phyloP scores from a whole-genome alignment of 2,888 invertebrate species.

The Prosopocoilus inquinatus region DNA sequence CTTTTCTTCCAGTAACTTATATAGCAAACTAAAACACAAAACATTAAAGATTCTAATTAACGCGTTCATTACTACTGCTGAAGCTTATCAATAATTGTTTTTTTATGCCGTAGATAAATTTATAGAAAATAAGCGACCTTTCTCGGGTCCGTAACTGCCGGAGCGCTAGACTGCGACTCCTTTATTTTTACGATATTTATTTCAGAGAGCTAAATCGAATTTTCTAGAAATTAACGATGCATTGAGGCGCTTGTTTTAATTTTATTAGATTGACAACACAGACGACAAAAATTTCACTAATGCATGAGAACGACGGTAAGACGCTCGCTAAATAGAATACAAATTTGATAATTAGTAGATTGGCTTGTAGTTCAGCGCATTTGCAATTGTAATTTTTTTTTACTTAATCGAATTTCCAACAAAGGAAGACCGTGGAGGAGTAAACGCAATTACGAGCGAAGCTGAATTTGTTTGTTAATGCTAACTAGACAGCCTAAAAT shows the following conservation, averaged over 20 bases:
- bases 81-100: conserved; percentile 28
- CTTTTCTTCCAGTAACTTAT: conserved; percentile 33
- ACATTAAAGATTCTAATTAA: conserved; percentile 39
- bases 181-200: background rate
- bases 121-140: background rate
- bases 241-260: no score
- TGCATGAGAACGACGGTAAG: no score
- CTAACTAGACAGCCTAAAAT: no score
- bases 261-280: no score
- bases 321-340: conserved; percentile 10
- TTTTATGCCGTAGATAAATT: conserved; percentile 23
- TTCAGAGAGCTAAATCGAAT: no score
- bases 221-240: no score
- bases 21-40: conserved; percentile 32
- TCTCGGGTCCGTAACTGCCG: background rate
- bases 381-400: conserved; percentile 14
- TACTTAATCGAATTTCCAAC: conserved; percentile 14
- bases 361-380: conserved; percentile 8
- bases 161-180: conserved; percentile 2
- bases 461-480: no score
- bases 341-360: conserved; percentile 12
- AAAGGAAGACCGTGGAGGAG: no score
- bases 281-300: no score
- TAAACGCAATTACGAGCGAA: no score
- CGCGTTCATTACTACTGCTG: conserved; percentile 36